These are phyloP conservation scores for Argopecten irradians DNA, from an alignment of 1,140 invertebrate genomes.

Conservation along the genomic window DNA sequence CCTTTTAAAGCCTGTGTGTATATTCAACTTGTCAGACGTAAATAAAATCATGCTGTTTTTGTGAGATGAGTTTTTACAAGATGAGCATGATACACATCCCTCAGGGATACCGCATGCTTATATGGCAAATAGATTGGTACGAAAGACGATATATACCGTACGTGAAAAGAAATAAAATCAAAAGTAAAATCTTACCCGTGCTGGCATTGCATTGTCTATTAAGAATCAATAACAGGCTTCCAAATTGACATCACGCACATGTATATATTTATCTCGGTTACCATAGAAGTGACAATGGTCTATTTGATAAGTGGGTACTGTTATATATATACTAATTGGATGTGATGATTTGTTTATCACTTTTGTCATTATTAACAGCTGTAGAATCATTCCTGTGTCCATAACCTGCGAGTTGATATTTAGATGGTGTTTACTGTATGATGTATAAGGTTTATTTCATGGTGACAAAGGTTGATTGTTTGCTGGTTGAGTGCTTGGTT, in stretches of 20 bases:
- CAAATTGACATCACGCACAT: background rate
- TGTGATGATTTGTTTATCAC: background rate
- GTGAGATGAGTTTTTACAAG: background rate
- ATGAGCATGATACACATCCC: background rate
- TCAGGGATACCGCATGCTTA: background rate
- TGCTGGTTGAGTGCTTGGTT: too few relatives aligned
- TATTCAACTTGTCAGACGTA: background rate
- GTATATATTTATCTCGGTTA: background rate
- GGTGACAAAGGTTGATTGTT: too few relatives aligned
- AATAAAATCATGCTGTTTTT: slow-evolving; percentile 2
- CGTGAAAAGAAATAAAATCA: background rate
- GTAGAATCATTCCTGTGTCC: too few relatives aligned
- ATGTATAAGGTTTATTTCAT: too few relatives aligned
- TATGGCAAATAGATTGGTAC: background rate
- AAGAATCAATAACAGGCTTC: background rate
- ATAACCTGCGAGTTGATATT: too few relatives aligned
- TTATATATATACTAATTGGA: background rate
- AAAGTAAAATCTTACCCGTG: background rate
- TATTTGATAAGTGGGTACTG: background rate
- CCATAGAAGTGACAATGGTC: background rate
- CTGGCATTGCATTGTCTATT: background rate
- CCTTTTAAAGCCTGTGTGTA: background rate
- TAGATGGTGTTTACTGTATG: too few relatives aligned
- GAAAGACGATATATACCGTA: background rate
- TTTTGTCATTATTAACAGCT: background rate